Conservation (phyloP, 1,140 invertebrate species). For the Macrobrachium rosenbergii region DNA sequence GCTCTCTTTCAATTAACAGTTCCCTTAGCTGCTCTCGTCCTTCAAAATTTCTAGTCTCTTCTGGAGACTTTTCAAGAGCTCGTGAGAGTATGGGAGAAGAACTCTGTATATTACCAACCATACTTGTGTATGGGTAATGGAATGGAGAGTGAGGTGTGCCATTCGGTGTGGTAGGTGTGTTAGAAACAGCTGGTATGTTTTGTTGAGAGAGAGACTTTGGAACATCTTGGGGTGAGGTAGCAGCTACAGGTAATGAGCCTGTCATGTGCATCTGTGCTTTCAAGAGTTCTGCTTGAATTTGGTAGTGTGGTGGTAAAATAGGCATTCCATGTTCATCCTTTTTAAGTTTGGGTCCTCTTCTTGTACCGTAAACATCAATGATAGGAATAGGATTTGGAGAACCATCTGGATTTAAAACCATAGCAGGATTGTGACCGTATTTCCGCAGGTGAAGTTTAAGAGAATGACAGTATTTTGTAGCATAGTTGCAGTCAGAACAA, state of each 20-base stretch:
- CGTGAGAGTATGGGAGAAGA: conserved; percentile 57
- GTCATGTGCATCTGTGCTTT: conserved; percentile 68
- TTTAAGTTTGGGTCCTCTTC: conserved; percentile 83
- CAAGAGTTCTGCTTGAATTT: conserved; percentile 70
- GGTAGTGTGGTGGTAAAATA: conserved; percentile 69
- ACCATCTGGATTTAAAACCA: conserved; percentile 89
- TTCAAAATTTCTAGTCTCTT: conserved; percentile 38
- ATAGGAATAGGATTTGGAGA: conserved; percentile 87
- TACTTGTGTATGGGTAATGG: conserved; percentile 38
- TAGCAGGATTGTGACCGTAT: conserved; percentile 87
- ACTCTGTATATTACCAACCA: conserved; percentile 44
- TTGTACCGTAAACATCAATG: conserved; percentile 91
- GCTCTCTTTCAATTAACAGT: conserved; percentile 50
- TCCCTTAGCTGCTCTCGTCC: conserved; percentile 48
- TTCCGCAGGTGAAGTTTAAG: conserved; percentile 96
- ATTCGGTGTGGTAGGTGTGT: conserved; percentile 21
- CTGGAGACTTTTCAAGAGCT: conserved; percentile 47
- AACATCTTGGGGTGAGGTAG: conserved; percentile 63
- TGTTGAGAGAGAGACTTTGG: conserved; percentile 8
- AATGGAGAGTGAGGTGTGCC: conserved; percentile 64
- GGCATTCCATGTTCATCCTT: conserved; percentile 68
- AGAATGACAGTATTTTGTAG: conserved; percentile 98
- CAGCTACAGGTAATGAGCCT: conserved; percentile 70
- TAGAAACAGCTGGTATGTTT: conserved; percentile 34
- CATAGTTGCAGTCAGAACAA: conserved; percentile 95